Evolutionary conservation across 2,113 vertebrate genomes (phyloP), one percentile per base, ranked within the genome.

Genomic region (Neodon shergylaensis): DNA sequence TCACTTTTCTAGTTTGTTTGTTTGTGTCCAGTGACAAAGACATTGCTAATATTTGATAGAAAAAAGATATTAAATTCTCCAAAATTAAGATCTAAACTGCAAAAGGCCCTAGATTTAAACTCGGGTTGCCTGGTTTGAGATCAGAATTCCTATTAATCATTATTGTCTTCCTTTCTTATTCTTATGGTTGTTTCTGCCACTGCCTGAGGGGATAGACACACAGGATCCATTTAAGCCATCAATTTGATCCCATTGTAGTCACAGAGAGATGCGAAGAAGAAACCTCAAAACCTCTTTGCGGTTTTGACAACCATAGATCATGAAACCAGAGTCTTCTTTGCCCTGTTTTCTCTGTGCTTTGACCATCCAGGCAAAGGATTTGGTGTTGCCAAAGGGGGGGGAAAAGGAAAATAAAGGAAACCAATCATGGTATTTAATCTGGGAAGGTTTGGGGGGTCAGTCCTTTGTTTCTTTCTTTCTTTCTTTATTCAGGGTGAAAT

Each of bases 301-400:
- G 13, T 52, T 72, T 70, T 79, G 26, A 42, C 22, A 88, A 82
- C 16, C 28, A 65, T 9, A 47, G 21, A 66, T 36, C 21, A 83
- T 54, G 24, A 78, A 68, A 52, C n/a, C 7, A 63, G 44, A 78
- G 42, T 3, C 39, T 81, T 58, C n/a, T n/a, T 49, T 12, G 77
- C 3, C 26, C 22, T 82, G 5, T 81, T 17, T 84, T 11, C 11
- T 92, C 44, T 24, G 2, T 11, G 5, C 2, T 28, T 44, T 78
- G 10, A 70, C 5, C 12, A 31, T 73, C 68, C 10, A 58, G 58
- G 21, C 11, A 76, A 5, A 76, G 47, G 19, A 3, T 13, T 87
- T n/a, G 61, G 39, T 42, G 4, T 17, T 24, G 3, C 3, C 33
- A 66, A n/a, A 22, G 9, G 63, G 19, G 0, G 0, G 21, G 0